phyloP scores from a whole-genome alignment of 2,113 vertebrate genomes.

The Xyrauchen texanus region DNA sequence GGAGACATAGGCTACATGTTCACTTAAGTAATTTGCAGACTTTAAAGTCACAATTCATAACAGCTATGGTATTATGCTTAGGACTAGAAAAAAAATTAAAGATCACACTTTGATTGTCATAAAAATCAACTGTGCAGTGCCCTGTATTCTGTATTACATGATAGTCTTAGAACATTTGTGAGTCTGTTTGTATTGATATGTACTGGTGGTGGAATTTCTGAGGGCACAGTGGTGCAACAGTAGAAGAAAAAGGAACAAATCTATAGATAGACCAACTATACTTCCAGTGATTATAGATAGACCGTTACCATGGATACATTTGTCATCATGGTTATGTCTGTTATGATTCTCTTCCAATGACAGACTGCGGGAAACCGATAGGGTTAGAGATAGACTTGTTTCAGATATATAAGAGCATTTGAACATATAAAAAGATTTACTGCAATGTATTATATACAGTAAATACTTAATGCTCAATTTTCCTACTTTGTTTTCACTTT shows the following conservation, averaged over 20 bases:
- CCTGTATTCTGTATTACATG: not conserved
- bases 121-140: not conserved
- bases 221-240: not conserved
- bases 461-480: no score
- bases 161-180: not conserved
- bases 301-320: slow-evolving; percentile 30
- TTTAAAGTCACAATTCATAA: not conserved
- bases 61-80: not conserved
- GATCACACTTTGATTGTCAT: not conserved
- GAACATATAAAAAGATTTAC: no score
- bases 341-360: slow-evolving; percentile 15
- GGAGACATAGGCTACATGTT: not conserved
- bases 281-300: slow-evolving; percentile 17
- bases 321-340: slow-evolving; percentile 31
- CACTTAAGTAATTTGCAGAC: not conserved
- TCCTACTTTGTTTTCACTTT: not conserved
- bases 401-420: not conserved
- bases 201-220: no score
- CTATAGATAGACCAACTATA: slow-evolving; percentile 6
- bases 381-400: not conserved
- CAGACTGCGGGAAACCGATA: not conserved
- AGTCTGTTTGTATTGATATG: not conserved
- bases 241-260: not conserved
- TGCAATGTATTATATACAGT: no score
- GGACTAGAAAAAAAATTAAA: not conserved